phyloP scores from a whole-genome alignment of 2,113 vertebrate genomes.

The Microcebus murinus region DNA sequence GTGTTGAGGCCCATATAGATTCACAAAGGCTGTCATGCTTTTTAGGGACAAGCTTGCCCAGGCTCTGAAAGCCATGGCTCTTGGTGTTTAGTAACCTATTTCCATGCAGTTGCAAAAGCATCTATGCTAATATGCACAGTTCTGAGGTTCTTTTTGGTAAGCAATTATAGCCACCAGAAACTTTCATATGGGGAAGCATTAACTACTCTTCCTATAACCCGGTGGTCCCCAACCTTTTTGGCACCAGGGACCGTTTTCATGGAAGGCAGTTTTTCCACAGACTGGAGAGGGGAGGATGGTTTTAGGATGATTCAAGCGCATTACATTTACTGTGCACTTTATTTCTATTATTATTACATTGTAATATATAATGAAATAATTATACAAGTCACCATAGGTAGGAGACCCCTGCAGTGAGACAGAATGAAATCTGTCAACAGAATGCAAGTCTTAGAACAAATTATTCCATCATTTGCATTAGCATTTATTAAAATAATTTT shows the following conservation, averaged over 20 bases:
- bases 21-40: neutral
- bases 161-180: neutral
- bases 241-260: too few relatives aligned
- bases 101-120: constrained; percentile 18
- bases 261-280: too few relatives aligned
- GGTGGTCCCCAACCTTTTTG: too few relatives aligned
- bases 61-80: neutral
- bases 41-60: neutral
- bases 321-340: too few relatives aligned
- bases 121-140: neutral
- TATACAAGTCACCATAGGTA: too few relatives aligned
- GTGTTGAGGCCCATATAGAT: neutral
- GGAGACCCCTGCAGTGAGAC: too few relatives aligned
- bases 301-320: too few relatives aligned
- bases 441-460: constrained; percentile 25
- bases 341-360: too few relatives aligned
- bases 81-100: neutral
- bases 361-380: too few relatives aligned
- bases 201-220: neutral
- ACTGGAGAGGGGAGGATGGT: too few relatives aligned
- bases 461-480: neutral
- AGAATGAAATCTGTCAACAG: neutral
- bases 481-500: neutral
- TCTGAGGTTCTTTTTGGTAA: constrained; percentile 33
- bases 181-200: neutral